A percentile compares a stretch with the other conserved stretches of the same genome.
These are phyloP conservation scores for Diaperis boleti DNA, from an alignment of 2,888 invertebrate species.

Conservation along the genomic window DNA sequence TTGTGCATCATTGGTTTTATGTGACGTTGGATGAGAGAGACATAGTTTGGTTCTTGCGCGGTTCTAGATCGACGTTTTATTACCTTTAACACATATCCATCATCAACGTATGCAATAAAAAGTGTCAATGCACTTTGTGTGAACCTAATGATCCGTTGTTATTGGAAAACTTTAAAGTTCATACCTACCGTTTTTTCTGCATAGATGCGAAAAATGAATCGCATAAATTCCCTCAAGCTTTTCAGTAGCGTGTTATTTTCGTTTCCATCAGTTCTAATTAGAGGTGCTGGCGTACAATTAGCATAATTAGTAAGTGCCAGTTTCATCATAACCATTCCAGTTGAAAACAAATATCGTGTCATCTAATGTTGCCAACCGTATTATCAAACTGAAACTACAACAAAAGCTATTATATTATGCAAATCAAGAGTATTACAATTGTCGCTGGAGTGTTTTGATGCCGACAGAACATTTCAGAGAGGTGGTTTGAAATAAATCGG, in stretches of 20 bases:
- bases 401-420: constrained; percentile 40
- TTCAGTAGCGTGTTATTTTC: constrained; percentile 24
- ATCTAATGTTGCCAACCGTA: constrained; percentile 32
- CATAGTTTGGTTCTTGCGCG: constrained; percentile 23
- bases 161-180: constrained; percentile 21
- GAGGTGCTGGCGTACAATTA: constrained; percentile 39
- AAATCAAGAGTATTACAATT: constrained; percentile 34
- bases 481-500: constrained; percentile 1
- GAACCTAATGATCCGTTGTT: constrained; percentile 26
- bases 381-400: constrained; percentile 38
- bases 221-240: constrained; percentile 19
- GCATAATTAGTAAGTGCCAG: constrained; percentile 37
- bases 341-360: constrained; percentile 33
- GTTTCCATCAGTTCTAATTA: constrained; percentile 35
- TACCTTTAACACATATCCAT: constrained; percentile 27
- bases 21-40: constrained; percentile 26
- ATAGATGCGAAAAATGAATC: background rate
- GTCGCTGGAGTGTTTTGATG: constrained; percentile 27
- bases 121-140: constrained; percentile 28
- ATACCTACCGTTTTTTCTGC: background rate
- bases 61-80: constrained; percentile 25
- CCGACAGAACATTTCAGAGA: background rate
- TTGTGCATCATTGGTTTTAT: constrained; percentile 44
- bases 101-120: constrained; percentile 21
- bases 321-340: constrained; percentile 27